Evolutionary conservation across 2,888 invertebrate genomes (phyloP).

Genomic region (Microchrysa polita): DNA sequence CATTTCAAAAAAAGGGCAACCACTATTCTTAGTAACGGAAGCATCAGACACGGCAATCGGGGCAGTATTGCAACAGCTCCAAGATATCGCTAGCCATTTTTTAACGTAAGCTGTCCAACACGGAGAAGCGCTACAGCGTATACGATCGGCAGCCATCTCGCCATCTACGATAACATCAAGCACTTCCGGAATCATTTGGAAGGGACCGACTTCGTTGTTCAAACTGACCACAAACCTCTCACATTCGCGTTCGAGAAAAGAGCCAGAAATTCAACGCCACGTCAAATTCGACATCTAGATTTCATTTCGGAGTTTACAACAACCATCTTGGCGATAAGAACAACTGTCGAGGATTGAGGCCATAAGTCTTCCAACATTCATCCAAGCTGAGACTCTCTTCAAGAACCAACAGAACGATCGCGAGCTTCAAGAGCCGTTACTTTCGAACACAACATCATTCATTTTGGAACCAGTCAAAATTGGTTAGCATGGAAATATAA

Average conservation of each 20-base stretch:
- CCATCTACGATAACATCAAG: conserved; percentile 50
- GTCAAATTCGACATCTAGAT: neutral
- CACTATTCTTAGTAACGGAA: conserved; percentile 34
- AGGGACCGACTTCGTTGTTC: conserved; percentile 56
- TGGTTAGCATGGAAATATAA: neutral
- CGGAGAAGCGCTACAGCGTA: conserved; percentile 59
- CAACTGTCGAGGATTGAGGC: neutral
- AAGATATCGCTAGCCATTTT: conserved; percentile 57
- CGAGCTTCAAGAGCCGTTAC: neutral
- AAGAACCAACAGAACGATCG: neutral
- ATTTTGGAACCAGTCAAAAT: neutral
- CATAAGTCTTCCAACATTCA: neutral
- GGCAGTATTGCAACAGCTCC: conserved; percentile 58
- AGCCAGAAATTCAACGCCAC: neutral
- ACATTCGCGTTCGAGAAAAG: conserved; percentile 54
- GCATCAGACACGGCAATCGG: conserved; percentile 61
- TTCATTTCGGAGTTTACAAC: conserved; percentile 1
- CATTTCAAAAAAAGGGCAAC: no score
- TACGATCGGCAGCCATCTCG: conserved; percentile 61
- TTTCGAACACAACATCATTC: neutral
- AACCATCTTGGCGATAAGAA: neutral
- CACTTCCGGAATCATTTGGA: conserved; percentile 60
- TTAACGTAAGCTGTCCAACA: conserved; percentile 56
- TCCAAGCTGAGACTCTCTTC: neutral
- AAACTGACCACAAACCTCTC: conserved; percentile 60